Conservation (phyloP, 2,113 vertebrate species). For the Lota lota region DNA sequence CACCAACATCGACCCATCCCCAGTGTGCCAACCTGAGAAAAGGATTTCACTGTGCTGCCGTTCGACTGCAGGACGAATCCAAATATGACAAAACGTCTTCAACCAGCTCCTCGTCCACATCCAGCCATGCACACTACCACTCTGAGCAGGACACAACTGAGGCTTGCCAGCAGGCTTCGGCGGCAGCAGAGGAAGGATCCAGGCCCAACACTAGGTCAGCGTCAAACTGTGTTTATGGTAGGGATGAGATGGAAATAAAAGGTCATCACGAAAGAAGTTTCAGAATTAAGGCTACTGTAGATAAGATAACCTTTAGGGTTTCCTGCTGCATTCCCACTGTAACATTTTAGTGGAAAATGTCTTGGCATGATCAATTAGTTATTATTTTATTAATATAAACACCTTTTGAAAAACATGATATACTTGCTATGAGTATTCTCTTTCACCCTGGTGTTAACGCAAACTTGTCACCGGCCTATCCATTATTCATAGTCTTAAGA, state of each 20-base stretch:
- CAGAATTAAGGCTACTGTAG: no score
- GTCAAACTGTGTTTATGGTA: no score
- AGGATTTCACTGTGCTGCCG: slow-evolving; percentile 50
- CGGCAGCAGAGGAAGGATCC: slow-evolving; percentile 37
- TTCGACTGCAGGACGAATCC: slow-evolving; percentile 59
- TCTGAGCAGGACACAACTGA: slow-evolving; percentile 32
- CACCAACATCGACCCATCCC: slow-evolving; percentile 29
- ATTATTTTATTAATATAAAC: no score
- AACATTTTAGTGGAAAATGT: no score
- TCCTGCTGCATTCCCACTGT: no score
- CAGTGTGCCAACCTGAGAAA: slow-evolving; percentile 36
- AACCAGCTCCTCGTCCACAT: slow-evolving; percentile 31
- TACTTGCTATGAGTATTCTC: no score
- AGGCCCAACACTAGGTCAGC: slow-evolving; percentile 61
- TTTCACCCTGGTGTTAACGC: no score
- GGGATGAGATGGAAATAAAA: no score
- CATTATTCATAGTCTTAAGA: background rate
- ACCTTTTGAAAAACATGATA: no score
- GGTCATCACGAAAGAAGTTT: background rate
- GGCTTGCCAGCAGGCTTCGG: slow-evolving; percentile 25
- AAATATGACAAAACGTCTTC: slow-evolving; percentile 49
- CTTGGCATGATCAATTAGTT: no score
- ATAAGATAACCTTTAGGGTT: no score
- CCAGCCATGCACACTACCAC: slow-evolving; percentile 55
- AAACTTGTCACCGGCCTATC: no score